These are phyloP conservation scores for Pachycephala philippinensis DNA, from an alignment of 2,113 vertebrate species.

Conservation along the genomic window DNA sequence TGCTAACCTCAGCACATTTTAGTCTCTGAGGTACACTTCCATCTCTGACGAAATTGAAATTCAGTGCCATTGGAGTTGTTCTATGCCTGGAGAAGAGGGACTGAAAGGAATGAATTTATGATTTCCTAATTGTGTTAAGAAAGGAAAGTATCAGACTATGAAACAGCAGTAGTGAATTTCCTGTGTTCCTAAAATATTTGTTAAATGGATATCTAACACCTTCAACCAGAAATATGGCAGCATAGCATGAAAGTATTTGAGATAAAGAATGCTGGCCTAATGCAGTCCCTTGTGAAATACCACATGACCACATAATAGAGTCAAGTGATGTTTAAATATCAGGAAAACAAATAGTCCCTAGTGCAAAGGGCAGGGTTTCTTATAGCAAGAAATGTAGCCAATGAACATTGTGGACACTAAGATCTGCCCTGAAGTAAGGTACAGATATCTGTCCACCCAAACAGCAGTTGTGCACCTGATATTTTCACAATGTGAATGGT, in stretches of 20 bases:
- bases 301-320: fast-evolving
- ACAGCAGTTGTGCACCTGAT: neutral
- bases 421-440: neutral
- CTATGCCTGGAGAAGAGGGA: neutral
- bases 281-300: neutral
- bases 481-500: neutral
- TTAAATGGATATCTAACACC: neutral
- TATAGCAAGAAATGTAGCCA: neutral
- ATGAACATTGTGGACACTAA: neutral
- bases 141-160: neutral
- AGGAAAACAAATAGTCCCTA: neutral
- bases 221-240: neutral
- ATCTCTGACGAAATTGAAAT: neutral
- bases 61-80: neutral
- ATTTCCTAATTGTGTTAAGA: neutral
- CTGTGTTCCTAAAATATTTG: neutral
- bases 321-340: neutral
- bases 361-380: neutral
- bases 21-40: neutral
- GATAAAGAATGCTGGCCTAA: neutral
- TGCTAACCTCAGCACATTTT: slow-evolving; percentile 18
- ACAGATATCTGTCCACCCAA: neutral
- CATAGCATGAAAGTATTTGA: neutral
- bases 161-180: neutral
- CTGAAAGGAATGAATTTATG: neutral